A percentile compares a stretch with the other conserved stretches of the same genome.
These are phyloP conservation scores for Ictidomys tridecemlineatus DNA, from an alignment of 2,113 vertebrate species.

Conservation along the genomic window DNA sequence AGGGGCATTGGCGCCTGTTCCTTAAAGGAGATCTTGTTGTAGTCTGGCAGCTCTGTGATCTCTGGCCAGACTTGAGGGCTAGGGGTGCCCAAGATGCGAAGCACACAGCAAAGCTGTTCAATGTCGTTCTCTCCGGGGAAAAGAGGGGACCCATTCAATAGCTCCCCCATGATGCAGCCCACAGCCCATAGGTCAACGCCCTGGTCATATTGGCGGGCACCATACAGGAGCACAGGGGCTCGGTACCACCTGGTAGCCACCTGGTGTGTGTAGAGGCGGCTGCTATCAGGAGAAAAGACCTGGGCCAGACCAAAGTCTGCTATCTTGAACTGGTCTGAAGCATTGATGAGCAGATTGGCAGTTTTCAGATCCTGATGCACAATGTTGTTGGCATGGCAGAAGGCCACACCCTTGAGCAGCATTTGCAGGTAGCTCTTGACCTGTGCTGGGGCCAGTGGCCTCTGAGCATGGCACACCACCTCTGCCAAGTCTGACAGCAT, in stretches of 20 bases:
- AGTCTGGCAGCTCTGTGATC: slow-evolving; percentile 93
- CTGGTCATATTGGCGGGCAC: slow-evolving; percentile 94
- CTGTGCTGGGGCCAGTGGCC: slow-evolving; percentile 91
- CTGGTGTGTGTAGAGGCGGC: slow-evolving; percentile 94
- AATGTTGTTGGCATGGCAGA: slow-evolving; percentile 94
- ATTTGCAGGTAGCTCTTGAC: slow-evolving; percentile 96
- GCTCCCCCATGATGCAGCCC: slow-evolving; percentile 95
- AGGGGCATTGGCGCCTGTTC: slow-evolving; percentile 92
- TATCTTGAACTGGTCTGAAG: slow-evolving; percentile 93
- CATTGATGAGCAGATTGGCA: too few relatives aligned
- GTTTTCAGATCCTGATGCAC: slow-evolving; percentile 89
- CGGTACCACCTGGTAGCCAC: slow-evolving; percentile 97
- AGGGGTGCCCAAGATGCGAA: slow-evolving; percentile 93
- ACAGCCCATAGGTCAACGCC: slow-evolving; percentile 95
- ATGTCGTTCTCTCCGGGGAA: slow-evolving; percentile 96
- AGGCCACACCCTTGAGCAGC: slow-evolving; percentile 94
- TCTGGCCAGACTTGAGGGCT: slow-evolving; percentile 93
- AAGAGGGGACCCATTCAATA: slow-evolving; percentile 93
- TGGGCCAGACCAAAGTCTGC: slow-evolving; percentile 94
- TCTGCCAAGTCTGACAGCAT: slow-evolving; percentile 95
- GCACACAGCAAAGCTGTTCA: slow-evolving; percentile 95
- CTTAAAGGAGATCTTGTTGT: slow-evolving; percentile 96
- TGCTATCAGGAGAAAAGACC: slow-evolving; percentile 89
- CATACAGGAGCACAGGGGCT: slow-evolving; percentile 94
- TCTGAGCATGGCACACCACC: slow-evolving; percentile 91